Conservation (phyloP, 1,140 invertebrate genomes). For the Oryzaephilus surinamensis region DNA sequence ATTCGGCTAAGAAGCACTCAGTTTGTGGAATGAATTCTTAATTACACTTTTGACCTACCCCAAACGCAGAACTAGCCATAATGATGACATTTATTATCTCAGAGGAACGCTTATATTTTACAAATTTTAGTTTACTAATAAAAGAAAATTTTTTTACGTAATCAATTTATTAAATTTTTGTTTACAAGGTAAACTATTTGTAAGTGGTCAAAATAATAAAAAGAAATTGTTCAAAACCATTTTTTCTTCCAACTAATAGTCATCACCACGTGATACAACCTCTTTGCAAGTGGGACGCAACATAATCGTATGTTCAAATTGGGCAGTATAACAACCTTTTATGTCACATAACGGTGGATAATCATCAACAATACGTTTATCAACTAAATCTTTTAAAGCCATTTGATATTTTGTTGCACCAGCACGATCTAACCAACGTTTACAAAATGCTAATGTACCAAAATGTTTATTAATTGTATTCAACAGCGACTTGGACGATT, state of each 20-base stretch:
- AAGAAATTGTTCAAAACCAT: too few species aligned
- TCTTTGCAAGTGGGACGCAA: conserved; percentile 98
- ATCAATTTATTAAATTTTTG: too few species aligned
- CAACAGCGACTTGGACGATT: conserved; percentile 86
- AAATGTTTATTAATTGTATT: conserved; percentile 98
- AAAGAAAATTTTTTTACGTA: too few species aligned
- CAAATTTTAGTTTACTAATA: too few species aligned
- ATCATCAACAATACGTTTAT: conserved; percentile 89
- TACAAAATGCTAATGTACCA: conserved; percentile 96
- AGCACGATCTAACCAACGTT: conserved; percentile 94
- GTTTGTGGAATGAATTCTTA: too few species aligned
- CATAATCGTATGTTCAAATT: conserved; percentile 98
- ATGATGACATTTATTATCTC: too few species aligned
- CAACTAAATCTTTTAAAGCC: conserved; percentile 96
- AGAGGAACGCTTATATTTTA: too few species aligned
- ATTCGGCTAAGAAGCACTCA: too few species aligned
- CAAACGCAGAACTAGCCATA: too few species aligned
- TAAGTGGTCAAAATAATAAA: too few species aligned
- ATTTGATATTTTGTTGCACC: conserved; percentile 97
- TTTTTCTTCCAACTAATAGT: conserved; percentile 87
- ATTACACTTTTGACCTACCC: too few species aligned
- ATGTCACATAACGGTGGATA: conserved; percentile 98
- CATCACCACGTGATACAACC: conserved; percentile 89
- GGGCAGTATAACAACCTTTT: conserved; percentile 97
- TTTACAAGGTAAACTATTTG: too few species aligned